A percentile compares a stretch with the other conserved stretches of the same genome.
Evolutionary conservation across 2,113 vertebrate species (phyloP).

Genomic region (Sclerurus mexicanus): DNA sequence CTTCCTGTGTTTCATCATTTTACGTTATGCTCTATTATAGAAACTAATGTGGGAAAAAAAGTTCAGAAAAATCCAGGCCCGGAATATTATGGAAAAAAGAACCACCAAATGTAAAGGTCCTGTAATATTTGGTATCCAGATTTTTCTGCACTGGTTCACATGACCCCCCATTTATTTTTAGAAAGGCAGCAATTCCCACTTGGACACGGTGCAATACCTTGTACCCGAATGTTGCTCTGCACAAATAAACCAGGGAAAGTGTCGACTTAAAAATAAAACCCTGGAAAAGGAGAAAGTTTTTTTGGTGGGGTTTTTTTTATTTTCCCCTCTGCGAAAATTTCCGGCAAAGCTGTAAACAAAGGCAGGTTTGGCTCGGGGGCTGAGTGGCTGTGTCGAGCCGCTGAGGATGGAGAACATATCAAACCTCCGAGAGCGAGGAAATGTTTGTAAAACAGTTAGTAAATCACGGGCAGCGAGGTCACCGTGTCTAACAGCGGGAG

Average conservation of each 20-base stretch:
- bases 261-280: conserved; percentile 92
- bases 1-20: conserved; percentile 80
- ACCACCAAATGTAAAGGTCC: conserved; percentile 80
- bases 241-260: conserved; percentile 91
- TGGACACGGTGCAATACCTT: conserved; percentile 87
- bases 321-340: conserved; percentile 80
- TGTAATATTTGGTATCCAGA: conserved; percentile 80
- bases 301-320: neutral
- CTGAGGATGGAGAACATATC: conserved; percentile 72
- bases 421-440: conserved; percentile 83
- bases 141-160: conserved; percentile 79
- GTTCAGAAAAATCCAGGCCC: conserved; percentile 76
- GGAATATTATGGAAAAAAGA: conserved; percentile 79
- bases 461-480: conserved; percentile 84
- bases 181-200: conserved; percentile 76
- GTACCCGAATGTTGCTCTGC: conserved; percentile 82
- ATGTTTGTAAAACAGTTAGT: conserved; percentile 87
- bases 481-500: conserved; percentile 74
- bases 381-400: conserved; percentile 65
- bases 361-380: conserved; percentile 82
- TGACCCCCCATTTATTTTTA: conserved; percentile 81
- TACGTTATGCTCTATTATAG: conserved; percentile 72
- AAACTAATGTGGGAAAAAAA: conserved; percentile 81
- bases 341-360: conserved; percentile 91
- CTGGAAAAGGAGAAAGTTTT: conserved; percentile 71